Evolutionary conservation across 1,140 invertebrate genomes (phyloP), one percentile per base, ranked within the genome.

Genomic region (Asbolus verrucosus): DNA sequence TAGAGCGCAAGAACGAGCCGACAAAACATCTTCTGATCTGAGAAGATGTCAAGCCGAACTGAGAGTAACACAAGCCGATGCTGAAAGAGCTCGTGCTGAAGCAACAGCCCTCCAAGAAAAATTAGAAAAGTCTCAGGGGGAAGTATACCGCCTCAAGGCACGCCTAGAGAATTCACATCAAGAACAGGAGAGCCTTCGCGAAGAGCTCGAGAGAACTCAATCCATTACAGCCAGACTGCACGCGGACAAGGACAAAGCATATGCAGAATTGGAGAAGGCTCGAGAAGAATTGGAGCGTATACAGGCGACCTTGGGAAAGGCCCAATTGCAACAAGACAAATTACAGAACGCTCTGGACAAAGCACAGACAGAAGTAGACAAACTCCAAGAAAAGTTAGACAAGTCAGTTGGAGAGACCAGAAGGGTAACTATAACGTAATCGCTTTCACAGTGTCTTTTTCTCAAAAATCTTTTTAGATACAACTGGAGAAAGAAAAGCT

Each of bases 151-250:
- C 77, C 85, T 97, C 66, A 96, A 97, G 82, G 95, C 95, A 8
- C 91, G 94, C 80, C 84, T 97, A 75, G 95, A 97, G 84, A 97
- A 97, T 83, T 94, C 94, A 78, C 94, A 96, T 84, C 92, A 91
- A 61, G 95, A 97, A 83, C 93, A 95, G 78, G 94, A 96, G 76
- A 95, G 92, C 79, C 83, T 97, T 59, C 92, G 94, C 54, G 94
- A 96, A 77, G 94, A 97, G 82, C 91, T 95, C 77, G 94, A 95
- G 78, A 86, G 93, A 60, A 85, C 90, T 9, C 90, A 92, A 78
- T 84, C 88, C 0, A 86, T 88, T 4, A 88, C 93, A 33, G 90
- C 91, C 43, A 87, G 94, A 60, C 84, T 95, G 67, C 93, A 95
- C 79, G 91, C 91, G 11, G 95, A 97, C 83, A 87, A 93, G 59